Conservation (phyloP, 2,113 vertebrate species). For the Myiozetetes cayanensis region DNA sequence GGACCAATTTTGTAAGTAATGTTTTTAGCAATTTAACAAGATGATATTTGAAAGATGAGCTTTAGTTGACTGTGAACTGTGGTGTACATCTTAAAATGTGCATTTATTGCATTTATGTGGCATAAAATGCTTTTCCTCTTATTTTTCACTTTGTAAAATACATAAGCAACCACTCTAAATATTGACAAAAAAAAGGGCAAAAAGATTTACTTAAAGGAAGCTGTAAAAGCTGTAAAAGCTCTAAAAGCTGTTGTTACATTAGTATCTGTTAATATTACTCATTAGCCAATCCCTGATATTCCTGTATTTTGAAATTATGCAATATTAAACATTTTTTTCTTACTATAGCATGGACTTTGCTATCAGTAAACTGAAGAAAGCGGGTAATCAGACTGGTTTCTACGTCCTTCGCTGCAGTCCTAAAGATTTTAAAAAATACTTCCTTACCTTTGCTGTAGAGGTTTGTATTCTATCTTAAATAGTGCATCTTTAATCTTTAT, state of each 20-base stretch:
- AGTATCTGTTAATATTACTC: neutral
- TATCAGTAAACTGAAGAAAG: conserved; percentile 85
- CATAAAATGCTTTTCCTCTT: neutral
- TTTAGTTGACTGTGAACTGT: neutral
- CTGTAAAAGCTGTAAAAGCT: too few relatives aligned
- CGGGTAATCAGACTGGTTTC: conserved; percentile 87
- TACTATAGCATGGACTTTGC: conserved; percentile 90
- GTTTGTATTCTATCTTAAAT: conserved; percentile 75
- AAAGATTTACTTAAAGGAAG: neutral
- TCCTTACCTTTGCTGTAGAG: conserved; percentile 93
- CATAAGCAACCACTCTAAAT: neutral
- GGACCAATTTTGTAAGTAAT: conserved; percentile 92
- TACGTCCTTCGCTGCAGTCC: conserved; percentile 94
- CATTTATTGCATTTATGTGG: neutral
- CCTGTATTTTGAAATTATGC: neutral
- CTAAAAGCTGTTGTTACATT: neutral
- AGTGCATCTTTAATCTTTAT: neutral
- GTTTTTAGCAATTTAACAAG: neutral
- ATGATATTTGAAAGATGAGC: neutral
- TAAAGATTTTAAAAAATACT: conserved; percentile 93
- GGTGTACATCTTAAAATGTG: neutral
- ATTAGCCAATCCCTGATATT: neutral
- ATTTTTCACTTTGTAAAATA: neutral
- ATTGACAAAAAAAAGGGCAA: neutral
- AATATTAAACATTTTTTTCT: conserved; percentile 23